Conservation (phyloP, 2,797 vertebrate species). For the Melopsittacus undulatus region DNA sequence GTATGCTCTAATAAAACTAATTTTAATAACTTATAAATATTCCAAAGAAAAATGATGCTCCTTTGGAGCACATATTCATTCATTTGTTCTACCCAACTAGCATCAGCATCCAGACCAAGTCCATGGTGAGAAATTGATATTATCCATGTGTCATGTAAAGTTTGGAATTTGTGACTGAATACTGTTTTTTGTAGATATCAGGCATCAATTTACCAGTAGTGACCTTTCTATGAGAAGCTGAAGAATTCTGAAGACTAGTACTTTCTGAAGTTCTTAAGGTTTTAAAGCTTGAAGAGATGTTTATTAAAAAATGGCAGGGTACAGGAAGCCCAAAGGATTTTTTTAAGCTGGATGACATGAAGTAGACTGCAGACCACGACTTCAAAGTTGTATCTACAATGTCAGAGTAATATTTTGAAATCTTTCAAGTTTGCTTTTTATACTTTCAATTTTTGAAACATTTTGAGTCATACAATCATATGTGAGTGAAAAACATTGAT, state of each 20-base stretch:
- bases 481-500: not conserved
- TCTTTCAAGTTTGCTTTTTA: not conserved
- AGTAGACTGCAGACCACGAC: not conserved
- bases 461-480: not conserved
- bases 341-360: not conserved
- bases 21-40: slow-evolving; percentile 53
- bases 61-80: slow-evolving; percentile 14
- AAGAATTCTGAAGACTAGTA: slow-evolving; percentile 7
- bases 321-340: not conserved
- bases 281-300: slow-evolving; percentile 42
- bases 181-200: not conserved
- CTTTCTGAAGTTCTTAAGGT: not conserved
- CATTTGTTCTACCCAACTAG: not conserved
- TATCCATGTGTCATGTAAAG: not conserved
- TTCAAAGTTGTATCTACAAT: not conserved
- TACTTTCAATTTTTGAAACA: not conserved
- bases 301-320: not conserved
- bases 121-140: not conserved
- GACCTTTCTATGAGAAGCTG: not conserved
- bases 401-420: not conserved
- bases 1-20: not conserved
- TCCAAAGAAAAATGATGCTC: slow-evolving; percentile 48
- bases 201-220: not conserved
- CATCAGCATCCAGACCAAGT: slow-evolving; percentile 17
- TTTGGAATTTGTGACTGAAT: slow-evolving; percentile 6